These are phyloP conservation scores for Regulus satrapa DNA, from an alignment of 2,113 vertebrate species.

Conservation along the genomic window DNA sequence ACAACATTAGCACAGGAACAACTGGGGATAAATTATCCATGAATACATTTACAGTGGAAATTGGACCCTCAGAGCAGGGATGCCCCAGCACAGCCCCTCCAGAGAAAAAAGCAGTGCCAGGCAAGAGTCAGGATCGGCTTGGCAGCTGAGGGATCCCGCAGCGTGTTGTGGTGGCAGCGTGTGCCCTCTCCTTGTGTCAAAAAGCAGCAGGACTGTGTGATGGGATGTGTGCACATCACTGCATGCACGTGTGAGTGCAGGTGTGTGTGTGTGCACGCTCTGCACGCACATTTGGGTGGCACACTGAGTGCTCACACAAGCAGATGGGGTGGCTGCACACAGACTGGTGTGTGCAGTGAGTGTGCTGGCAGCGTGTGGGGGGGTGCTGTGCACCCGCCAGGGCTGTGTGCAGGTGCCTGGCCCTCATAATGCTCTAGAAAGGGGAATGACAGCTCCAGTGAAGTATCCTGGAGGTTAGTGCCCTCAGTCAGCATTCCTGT, in stretches of 20 bases:
- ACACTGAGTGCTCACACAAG: neutral
- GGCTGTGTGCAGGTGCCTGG: neutral
- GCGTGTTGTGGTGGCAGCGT: rapidly evolving
- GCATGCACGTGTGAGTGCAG: neutral
- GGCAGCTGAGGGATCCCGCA: neutral
- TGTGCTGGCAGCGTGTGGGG: neutral
- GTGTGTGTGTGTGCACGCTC: neutral
- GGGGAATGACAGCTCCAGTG: neutral
- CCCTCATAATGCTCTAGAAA: neutral
- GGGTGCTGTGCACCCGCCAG: neutral
- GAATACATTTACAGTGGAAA: slow-evolving; percentile 44
- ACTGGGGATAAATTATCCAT: slow-evolving; percentile 45
- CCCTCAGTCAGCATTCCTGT: neutral
- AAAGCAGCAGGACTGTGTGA: neutral
- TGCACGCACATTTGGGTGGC: rapidly evolving
- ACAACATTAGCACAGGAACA: slow-evolving; percentile 38
- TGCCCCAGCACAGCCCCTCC: neutral
- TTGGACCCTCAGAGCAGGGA: neutral
- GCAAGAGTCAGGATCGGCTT: rapidly evolving
- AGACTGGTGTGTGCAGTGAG: neutral
- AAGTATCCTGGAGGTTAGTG: neutral
- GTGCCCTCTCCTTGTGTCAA: neutral
- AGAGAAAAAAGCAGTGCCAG: neutral
- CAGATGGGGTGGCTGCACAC: neutral
- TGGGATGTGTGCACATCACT: rapidly evolving